phyloP scores from a whole-genome alignment of 64 coral and sea anemone genomes.

The Montipora sp. region DNA sequence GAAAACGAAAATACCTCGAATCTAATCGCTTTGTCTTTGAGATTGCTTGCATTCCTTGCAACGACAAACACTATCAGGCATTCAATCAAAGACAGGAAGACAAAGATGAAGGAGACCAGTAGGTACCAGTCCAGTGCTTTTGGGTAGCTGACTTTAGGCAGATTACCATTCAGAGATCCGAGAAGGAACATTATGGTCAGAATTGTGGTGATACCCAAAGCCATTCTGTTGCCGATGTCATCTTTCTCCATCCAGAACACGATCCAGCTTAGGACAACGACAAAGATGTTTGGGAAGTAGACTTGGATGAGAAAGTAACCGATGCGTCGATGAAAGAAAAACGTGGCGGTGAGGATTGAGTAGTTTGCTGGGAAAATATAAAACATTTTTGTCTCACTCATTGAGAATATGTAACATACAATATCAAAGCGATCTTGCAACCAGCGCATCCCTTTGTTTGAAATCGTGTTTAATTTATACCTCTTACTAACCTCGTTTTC shows the following conservation, averaged over 20 bases:
- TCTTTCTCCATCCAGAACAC: slow-evolving; percentile 89
- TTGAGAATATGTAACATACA: background rate
- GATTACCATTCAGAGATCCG: slow-evolving; percentile 61
- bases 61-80: slow-evolving; percentile 68
- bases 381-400: background rate
- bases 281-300: slow-evolving; percentile 82
- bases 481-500: too few relatives aligned
- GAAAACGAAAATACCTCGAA: too few relatives aligned
- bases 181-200: slow-evolving; percentile 90
- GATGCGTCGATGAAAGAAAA: slow-evolving; percentile 76
- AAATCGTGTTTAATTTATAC: too few relatives aligned
- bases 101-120: slow-evolving; percentile 71
- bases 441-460: too few relatives aligned
- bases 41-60: background rate
- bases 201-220: slow-evolving; percentile 85
- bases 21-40: background rate
- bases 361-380: slow-evolving; percentile 63
- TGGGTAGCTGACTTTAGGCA: slow-evolving; percentile 93
- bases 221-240: slow-evolving; percentile 75
- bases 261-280: slow-evolving; percentile 91
- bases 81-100: slow-evolving; percentile 85
- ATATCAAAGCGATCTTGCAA: too few relatives aligned
- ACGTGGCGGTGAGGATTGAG: slow-evolving; percentile 46
- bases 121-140: slow-evolving; percentile 96
- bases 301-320: slow-evolving; percentile 92